These are phyloP conservation scores for Chloropsis hardwickii DNA, from an alignment of 2,113 vertebrate species.

Conservation along the genomic window DNA sequence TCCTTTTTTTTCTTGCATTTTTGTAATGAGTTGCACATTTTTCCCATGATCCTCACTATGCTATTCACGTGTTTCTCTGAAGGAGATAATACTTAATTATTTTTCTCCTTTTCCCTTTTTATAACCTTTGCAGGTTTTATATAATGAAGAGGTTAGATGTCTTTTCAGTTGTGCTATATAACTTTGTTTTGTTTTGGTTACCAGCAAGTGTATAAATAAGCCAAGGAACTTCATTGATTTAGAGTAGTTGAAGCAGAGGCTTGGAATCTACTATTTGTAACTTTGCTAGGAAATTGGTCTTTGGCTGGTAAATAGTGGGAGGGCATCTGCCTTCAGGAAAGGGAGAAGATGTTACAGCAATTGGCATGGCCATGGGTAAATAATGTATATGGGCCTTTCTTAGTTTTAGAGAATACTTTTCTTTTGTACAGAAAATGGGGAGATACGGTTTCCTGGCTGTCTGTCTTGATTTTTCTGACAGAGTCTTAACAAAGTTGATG, in stretches of 20 bases:
- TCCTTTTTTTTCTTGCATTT: not conserved
- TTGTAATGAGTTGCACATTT: not conserved
- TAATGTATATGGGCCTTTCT: not conserved
- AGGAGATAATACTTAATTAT: not conserved
- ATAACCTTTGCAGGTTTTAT: not conserved
- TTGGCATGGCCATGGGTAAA: not conserved
- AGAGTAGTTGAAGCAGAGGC: not conserved
- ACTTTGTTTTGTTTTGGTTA: not conserved
- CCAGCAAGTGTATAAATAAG: not conserved
- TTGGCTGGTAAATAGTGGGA: not conserved
- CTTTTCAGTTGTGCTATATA: not conserved
- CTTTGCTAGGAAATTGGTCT: not conserved
- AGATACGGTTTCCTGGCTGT: not conserved
- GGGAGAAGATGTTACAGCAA: not conserved
- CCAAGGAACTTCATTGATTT: not conserved
- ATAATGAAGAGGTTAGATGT: not conserved
- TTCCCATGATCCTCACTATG: not conserved
- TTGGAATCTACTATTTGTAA: not conserved
- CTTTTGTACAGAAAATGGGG: not conserved
- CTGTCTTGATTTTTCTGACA: not conserved
- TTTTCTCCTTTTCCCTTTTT: not conserved
- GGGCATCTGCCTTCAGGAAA: not conserved
- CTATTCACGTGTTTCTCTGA: not conserved
- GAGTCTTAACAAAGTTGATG: accelerated
- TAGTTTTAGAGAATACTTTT: not conserved